These are phyloP conservation scores for Natrix natrix DNA, from an alignment of 2,797 vertebrate species.

Conservation along the genomic window DNA sequence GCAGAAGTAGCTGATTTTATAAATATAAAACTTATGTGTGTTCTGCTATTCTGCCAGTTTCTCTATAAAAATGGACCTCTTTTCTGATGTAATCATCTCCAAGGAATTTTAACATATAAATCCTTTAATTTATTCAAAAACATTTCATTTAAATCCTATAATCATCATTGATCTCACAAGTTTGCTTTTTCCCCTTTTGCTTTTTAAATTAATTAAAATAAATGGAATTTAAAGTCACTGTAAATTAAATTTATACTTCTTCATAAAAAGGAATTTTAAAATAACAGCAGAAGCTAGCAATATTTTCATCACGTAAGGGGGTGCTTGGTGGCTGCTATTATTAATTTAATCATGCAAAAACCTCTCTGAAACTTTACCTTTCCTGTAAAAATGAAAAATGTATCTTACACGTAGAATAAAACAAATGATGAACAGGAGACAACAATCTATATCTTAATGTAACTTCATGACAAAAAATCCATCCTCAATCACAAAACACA, in stretches of 20 bases:
- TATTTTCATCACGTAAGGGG: not conserved
- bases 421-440: not conserved
- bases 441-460: not conserved
- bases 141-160: not conserved
- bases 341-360: not conserved
- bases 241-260: not conserved
- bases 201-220: conserved; percentile 11
- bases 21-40: not conserved
- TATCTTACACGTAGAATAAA: not conserved
- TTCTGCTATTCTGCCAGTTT: not conserved
- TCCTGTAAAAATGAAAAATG: not conserved
- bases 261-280: not conserved
- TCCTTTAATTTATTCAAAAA: not conserved
- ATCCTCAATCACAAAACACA: not conserved
- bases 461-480: not conserved
- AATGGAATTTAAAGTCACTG: conserved; percentile 2
- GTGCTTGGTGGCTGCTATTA: not conserved
- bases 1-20: not conserved
- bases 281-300: not conserved
- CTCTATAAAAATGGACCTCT: not conserved
- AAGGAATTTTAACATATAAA: not conserved
- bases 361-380: not conserved
- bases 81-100: not conserved
- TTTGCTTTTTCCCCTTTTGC: not conserved
- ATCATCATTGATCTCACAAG: not conserved